Evolutionary conservation across 1,140 invertebrate species (phyloP).

Genomic region (Scaptomyza graminum): DNA sequence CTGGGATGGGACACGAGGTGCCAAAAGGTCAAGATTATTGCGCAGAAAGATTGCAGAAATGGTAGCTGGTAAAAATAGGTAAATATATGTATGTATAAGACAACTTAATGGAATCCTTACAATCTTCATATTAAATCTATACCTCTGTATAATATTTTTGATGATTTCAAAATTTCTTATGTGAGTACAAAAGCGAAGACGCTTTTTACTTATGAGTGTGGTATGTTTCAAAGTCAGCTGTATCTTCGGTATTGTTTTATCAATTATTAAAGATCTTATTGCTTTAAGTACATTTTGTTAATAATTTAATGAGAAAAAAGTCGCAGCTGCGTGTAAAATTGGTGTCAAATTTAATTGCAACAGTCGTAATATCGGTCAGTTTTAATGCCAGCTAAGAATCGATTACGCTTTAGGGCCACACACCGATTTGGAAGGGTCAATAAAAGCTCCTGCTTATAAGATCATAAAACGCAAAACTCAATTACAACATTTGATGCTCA

Average conservation of each 20-base stretch:
- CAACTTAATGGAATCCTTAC: too few relatives aligned
- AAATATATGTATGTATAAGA: too few relatives aligned
- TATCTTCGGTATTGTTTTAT: too few relatives aligned
- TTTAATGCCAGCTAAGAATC: constrained; percentile 40
- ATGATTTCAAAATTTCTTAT: too few relatives aligned
- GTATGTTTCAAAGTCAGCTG: too few relatives aligned
- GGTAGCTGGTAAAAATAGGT: not conserved
- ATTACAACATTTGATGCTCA: constrained; percentile 80
- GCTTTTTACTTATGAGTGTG: too few relatives aligned
- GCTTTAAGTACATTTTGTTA: too few relatives aligned
- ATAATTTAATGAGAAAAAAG: too few relatives aligned
- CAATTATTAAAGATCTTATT: too few relatives aligned
- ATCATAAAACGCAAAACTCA: constrained; percentile 81
- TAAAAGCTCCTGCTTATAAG: constrained; percentile 44
- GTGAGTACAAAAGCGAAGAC: too few relatives aligned
- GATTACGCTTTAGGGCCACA: constrained; percentile 29
- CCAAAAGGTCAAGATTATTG: constrained; percentile 49
- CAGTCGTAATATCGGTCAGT: constrained; percentile 35
- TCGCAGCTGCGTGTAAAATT: not conserved
- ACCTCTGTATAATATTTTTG: too few relatives aligned
- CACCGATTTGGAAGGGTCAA: constrained; percentile 29
- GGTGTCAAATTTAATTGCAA: constrained; percentile 43
- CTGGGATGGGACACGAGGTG: constrained; percentile 28
- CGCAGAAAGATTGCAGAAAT: constrained; percentile 37
- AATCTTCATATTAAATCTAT: too few relatives aligned